Conservation (phyloP, 2,888 invertebrate genomes). For the Drosophila prolongata region DNA sequence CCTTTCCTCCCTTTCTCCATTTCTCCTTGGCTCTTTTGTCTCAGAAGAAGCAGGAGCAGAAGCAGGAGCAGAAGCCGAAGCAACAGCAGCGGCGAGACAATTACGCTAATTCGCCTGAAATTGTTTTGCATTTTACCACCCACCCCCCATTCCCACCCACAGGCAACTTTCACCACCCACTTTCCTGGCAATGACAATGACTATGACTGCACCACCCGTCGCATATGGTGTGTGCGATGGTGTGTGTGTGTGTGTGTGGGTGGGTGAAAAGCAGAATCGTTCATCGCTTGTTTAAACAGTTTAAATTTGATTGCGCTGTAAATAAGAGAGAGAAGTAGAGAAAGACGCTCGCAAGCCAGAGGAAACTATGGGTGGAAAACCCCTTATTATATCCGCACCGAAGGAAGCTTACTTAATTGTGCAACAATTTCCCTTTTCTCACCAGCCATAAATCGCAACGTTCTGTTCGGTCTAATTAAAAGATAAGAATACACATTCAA, state of each 20-base stretch:
- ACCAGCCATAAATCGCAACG: slow-evolving; percentile 34
- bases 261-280: slow-evolving; percentile 52
- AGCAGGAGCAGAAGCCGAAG: slow-evolving; percentile 18
- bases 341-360: not conserved
- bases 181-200: slow-evolving; percentile 40
- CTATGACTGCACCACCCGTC: slow-evolving; percentile 29
- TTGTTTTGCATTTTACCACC: slow-evolving; percentile 75
- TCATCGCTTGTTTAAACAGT: slow-evolving; percentile 70
- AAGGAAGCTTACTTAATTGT: slow-evolving; percentile 41
- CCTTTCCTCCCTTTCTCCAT: slow-evolving; percentile 3
- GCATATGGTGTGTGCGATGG: slow-evolving; percentile 13
- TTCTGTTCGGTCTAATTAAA: slow-evolving; percentile 34
- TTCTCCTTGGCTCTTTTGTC: slow-evolving; percentile 54
- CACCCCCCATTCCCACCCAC: not conserved
- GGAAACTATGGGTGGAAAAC: slow-evolving; percentile 30
- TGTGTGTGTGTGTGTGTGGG: no score
- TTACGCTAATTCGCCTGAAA: slow-evolving; percentile 81
- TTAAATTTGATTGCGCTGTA: slow-evolving; percentile 75
- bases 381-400: slow-evolving; percentile 14
- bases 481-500: slow-evolving; percentile 32
- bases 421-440: slow-evolving; percentile 38
- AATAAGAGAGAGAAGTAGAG: slow-evolving; percentile 54
- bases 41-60: slow-evolving; percentile 46
- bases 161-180: slow-evolving; percentile 1
- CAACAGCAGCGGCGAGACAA: slow-evolving; percentile 67